Evolutionary conservation across 2,113 vertebrate genomes (phyloP).

Genomic region (Danio rerio): DNA sequence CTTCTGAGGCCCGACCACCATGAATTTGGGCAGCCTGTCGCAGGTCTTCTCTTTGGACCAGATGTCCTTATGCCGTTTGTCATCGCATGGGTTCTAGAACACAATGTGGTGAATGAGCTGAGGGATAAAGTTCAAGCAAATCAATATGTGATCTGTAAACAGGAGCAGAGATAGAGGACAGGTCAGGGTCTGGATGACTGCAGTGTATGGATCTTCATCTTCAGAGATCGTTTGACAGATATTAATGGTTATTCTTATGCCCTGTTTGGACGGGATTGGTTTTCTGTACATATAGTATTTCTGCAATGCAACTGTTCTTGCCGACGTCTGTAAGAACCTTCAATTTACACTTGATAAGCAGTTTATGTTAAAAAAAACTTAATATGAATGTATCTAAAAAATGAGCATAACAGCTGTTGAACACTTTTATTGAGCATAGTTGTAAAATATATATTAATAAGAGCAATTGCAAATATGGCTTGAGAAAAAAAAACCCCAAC

Average conservation of each 20-base stretch:
- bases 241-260: neutral
- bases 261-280: neutral
- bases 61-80: slow-evolving; percentile 97
- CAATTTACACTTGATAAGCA: neutral
- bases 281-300: neutral
- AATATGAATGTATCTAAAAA: too few relatives aligned
- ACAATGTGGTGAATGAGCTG: slow-evolving; percentile 10
- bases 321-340: neutral
- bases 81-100: slow-evolving; percentile 92
- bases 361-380: neutral
- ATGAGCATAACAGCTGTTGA: neutral
- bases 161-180: neutral
- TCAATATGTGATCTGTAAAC: slow-evolving; percentile 6
- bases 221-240: neutral
- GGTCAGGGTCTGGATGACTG: neutral
- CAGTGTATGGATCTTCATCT: neutral
- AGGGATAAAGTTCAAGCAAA: neutral
- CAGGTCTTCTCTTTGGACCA: slow-evolving; percentile 99
- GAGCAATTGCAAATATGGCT: neutral
- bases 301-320: neutral
- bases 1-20: slow-evolving; percentile 96
- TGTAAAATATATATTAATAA: neutral
- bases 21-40: slow-evolving; percentile 92
- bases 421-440: neutral
- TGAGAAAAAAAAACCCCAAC: neutral